Evolutionary conservation across 1,140 invertebrate genomes (phyloP).

Genomic region (Cydia pomonella): DNA sequence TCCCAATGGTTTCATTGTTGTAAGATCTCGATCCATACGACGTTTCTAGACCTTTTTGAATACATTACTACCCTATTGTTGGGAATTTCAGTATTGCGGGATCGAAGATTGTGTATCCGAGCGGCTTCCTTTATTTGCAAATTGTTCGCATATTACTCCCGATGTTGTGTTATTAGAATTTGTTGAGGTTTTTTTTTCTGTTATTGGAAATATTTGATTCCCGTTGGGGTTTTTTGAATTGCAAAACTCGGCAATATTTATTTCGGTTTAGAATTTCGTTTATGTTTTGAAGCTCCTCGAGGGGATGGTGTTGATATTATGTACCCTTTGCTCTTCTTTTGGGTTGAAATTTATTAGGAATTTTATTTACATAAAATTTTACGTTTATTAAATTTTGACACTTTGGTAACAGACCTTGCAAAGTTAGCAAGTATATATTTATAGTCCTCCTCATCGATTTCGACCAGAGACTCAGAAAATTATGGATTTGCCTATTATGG

Average conservation of each 20-base stretch:
- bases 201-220: constrained; percentile 34
- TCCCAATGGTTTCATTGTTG: too few species aligned
- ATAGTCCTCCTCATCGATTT: too few species aligned
- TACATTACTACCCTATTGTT: neutral
- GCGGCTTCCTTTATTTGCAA: constrained; percentile 25
- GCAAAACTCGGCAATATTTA: constrained; percentile 28
- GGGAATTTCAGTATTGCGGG: neutral
- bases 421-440: too few species aligned
- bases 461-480: too few species aligned
- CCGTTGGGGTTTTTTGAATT: constrained; percentile 24
- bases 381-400: neutral
- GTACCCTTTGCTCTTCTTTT: constrained; percentile 2
- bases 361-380: neutral
- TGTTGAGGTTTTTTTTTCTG: constrained; percentile 26
- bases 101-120: constrained; percentile 2
- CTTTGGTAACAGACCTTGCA: neutral
- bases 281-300: neutral
- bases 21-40: too few species aligned
- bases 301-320: constrained; percentile 1
- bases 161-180: constrained; percentile 26
- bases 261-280: constrained; percentile 22
- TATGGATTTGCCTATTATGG: too few species aligned
- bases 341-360: neutral
- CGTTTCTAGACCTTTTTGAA: neutral
- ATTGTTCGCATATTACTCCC: constrained; percentile 29